phyloP scores from a whole-genome alignment of 2,113 vertebrate species.

The Lontra canadensis region DNA sequence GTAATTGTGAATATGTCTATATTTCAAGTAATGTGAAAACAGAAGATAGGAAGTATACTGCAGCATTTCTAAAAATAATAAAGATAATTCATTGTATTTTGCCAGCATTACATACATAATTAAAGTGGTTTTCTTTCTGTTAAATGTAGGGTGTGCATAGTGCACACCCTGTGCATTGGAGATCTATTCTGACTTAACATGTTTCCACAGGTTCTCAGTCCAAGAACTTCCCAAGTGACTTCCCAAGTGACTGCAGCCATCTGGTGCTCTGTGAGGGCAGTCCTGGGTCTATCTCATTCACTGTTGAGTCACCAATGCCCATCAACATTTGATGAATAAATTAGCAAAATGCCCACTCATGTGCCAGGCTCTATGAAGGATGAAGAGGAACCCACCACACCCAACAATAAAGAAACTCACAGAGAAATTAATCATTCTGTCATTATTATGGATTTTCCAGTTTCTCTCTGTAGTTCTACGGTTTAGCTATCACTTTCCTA shows the following conservation, averaged over 20 bases:
- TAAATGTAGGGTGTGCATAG: neutral
- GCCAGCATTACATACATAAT: neutral
- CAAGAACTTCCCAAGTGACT: neutral
- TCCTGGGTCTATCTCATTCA: neutral
- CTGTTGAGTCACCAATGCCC: neutral
- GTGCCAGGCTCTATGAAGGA: neutral
- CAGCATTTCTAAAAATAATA: slow-evolving; percentile 11
- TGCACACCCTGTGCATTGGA: neutral
- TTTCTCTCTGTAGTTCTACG: neutral
- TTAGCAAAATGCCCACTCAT: neutral
- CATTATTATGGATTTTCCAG: no score
- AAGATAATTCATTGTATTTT: neutral
- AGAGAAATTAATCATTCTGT: neutral
- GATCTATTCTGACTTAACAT: neutral
- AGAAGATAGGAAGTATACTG: neutral
- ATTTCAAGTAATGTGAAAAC: neutral
- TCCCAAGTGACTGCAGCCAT: neutral
- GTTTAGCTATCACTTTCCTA: neutral
- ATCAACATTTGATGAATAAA: neutral
- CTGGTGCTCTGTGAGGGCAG: neutral
- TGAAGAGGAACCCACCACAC: neutral
- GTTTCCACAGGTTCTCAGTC: neutral
- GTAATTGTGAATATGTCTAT: neutral
- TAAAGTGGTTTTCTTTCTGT: neutral
- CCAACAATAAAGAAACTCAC: neutral